phyloP scores from a whole-genome alignment of 2,113 vertebrate species.

The Nibea coibor region DNA sequence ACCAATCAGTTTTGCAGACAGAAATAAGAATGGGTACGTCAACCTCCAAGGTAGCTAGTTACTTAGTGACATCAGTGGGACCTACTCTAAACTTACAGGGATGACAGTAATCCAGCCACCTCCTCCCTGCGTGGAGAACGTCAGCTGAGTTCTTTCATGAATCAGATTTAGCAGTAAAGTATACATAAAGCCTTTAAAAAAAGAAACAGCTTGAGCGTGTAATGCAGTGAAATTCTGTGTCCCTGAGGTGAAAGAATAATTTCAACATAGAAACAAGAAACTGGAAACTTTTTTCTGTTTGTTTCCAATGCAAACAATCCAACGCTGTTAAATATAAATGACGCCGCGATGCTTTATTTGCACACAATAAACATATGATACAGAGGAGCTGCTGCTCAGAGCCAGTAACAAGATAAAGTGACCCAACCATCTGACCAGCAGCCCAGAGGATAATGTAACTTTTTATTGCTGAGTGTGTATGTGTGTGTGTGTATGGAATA shows the following conservation, averaged over 20 bases:
- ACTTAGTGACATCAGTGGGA: too few species aligned
- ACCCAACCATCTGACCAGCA: conserved; percentile 13
- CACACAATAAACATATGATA: background rate
- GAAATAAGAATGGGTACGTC: too few species aligned
- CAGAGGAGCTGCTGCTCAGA: background rate
- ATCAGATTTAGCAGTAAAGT: background rate
- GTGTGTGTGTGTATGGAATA: conserved; percentile 23
- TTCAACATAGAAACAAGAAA: background rate
- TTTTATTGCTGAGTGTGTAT: background rate
- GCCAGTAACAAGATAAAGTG: conserved; percentile 12
- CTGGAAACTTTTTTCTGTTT: background rate
- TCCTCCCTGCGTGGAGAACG: too few species aligned
- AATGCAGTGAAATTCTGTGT: background rate
- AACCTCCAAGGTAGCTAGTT: background rate
- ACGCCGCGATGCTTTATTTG: background rate
- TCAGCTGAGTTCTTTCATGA: too few species aligned
- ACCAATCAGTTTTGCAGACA: background rate
- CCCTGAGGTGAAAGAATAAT: too few species aligned
- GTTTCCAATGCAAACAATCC: background rate
- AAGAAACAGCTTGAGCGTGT: background rate
- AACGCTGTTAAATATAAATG: background rate
- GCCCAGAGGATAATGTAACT: conserved; percentile 13
- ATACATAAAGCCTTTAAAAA: background rate
- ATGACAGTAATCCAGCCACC: too few species aligned
- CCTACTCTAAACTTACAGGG: background rate